Conservation (phyloP, 2,888 invertebrate species). For the Zele albiditarsus region DNA sequence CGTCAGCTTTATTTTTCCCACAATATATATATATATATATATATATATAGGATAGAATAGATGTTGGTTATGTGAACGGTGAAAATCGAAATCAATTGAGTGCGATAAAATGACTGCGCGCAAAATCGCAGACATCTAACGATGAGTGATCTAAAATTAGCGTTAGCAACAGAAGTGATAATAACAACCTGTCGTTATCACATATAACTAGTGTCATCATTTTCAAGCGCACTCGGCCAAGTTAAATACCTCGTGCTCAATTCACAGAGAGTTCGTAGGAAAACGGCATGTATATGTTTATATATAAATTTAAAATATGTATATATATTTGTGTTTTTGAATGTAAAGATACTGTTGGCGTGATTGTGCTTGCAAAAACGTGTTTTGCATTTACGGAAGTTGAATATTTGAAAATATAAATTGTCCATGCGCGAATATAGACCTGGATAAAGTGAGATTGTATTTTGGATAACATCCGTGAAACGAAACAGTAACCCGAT, state of each 20-base stretch:
- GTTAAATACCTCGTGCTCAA: background rate
- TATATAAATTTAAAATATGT: background rate
- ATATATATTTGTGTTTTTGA: no score
- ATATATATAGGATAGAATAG: background rate
- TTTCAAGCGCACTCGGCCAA: background rate
- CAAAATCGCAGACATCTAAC: conserved; percentile 19
- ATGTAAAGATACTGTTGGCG: no score
- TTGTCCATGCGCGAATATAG: conserved; percentile 21
- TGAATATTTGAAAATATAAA: conserved; percentile 45
- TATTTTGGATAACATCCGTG: conserved; percentile 37
- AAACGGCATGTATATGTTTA: background rate
- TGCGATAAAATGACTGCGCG: background rate
- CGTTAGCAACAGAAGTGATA: conserved; percentile 7
- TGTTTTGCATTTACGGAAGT: conserved; percentile 44
- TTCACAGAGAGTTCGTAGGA: background rate
- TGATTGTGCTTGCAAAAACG: conserved; percentile 27
- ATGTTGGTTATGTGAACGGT: background rate
- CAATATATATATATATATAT: background rate
- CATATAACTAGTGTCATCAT: conserved; percentile 22
- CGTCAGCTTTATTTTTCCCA: conserved; percentile 1
- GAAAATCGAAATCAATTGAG: conserved; percentile 26
- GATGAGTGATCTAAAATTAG: conserved; percentile 34
- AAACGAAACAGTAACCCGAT: conserved; percentile 37
- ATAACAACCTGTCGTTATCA: conserved; percentile 26
- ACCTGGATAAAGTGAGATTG: conserved; percentile 33